Base-by-base conservation (phyloP, 2,113 vertebrate genomes). In the Brachypodius melanocephalos region DNA sequence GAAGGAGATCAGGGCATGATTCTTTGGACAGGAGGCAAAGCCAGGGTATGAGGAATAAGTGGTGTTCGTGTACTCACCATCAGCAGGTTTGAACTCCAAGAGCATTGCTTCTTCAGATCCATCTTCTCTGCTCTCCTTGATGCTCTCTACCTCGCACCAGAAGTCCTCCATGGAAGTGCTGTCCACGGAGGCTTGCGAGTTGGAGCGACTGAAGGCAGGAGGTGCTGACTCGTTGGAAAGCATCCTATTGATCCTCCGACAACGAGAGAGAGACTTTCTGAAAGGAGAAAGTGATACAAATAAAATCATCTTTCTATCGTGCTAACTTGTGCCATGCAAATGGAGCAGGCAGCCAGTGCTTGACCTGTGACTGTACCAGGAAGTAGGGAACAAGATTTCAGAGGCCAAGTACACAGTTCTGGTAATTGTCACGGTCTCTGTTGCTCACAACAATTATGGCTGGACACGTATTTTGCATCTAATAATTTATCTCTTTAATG, bases 101-200 rank as follows among this genome's bases (percentile, higher is more conserved):
- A 97, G 67, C 0, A 54, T 89, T 77, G 93, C 97, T 55, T 98
- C 98, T 21, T 98, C 98, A 88, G 95, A 85, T 11, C 71, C 81
- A 29, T 95, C 94, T 61, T 96, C 86, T 29, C 96, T 97, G 93
- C 90, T 98, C 92, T 98, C 98, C 85, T 98, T 98, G 75, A 99
- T 98, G 89, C 96, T 98, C 91, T 98, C 98, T 28, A 98, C 97
- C 92, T 99, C 98, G 24, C 98, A 98, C 98, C 98, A 99, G 93
- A 98, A 99, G 76, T 99, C 98, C 48, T 98, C 98, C 98, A 99
- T 98, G 42, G 98, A 98, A 57, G 97, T 94, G n/a, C 98, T 98
- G 88, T 98, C 98, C 78, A 98, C 69, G 3, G 98, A 98, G 46
- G 96, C 98, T 77, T 98, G 98, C 0, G 98, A 98, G 59, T 97